phyloP scores from a whole-genome alignment of 2,113 vertebrate genomes.

The Eretmochelys imbricata region DNA sequence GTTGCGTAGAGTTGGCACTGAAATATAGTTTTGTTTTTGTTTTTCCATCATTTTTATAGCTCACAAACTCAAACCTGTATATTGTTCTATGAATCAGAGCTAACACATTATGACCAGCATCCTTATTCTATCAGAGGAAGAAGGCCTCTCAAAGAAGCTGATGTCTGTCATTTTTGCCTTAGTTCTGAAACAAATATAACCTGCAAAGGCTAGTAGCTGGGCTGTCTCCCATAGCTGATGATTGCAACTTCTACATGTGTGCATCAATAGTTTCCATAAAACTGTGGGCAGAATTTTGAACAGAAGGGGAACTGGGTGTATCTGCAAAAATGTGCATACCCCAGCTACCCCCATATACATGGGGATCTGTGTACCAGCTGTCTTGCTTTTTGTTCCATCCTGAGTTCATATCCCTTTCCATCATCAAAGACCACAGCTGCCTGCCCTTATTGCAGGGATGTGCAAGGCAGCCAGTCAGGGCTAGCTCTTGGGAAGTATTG shows the following conservation, averaged over 20 bases:
- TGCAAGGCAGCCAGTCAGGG: neutral
- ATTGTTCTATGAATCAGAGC: constrained; percentile 26
- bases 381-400: neutral
- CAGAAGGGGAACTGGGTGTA: neutral
- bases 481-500: neutral
- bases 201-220: constrained; percentile 67
- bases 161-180: constrained; percentile 58
- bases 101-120: constrained; percentile 22
- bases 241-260: neutral
- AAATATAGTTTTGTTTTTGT: neutral
- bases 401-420: neutral
- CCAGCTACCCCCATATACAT: neutral
- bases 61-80: constrained; percentile 3
- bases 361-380: neutral
- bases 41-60: constrained; percentile 1
- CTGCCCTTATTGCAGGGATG: neutral
- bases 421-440: too few species aligned
- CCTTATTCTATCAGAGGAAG: constrained; percentile 36
- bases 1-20: constrained; percentile 35
- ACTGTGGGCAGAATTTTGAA: neutral
- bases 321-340: neutral
- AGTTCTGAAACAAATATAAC: constrained; percentile 65
- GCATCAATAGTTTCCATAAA: neutral
- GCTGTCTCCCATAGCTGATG: constrained; percentile 68
- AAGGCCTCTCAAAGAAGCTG: constrained; percentile 39